These are phyloP conservation scores for Girardinichthys multiradiatus DNA, from an alignment of 2,113 vertebrate genomes.

Conservation along the genomic window DNA sequence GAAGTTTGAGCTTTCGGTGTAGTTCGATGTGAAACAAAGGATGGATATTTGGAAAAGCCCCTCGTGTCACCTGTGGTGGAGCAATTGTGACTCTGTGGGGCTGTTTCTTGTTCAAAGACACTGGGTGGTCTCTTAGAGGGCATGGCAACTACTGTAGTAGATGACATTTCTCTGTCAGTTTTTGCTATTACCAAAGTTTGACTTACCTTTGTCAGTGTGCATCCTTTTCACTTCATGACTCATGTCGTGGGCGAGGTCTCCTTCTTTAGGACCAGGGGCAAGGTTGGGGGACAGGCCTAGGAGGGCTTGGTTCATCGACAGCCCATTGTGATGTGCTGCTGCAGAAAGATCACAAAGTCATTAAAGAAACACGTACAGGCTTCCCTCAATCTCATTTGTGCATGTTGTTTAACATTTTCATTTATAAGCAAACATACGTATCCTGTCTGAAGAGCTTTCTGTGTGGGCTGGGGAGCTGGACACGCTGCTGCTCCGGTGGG, in stretches of 20 bases:
- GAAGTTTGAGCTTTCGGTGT: not conserved
- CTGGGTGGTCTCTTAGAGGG: not conserved
- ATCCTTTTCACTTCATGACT: slow-evolving; percentile 94
- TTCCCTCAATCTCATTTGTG: not conserved
- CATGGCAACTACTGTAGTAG: not conserved
- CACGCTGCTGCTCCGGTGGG: slow-evolving; percentile 99
- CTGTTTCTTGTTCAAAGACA: not conserved
- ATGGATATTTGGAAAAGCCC: not conserved
- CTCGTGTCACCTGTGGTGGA: not conserved
- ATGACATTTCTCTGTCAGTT: not conserved
- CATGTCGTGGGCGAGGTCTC: slow-evolving; percentile 96
- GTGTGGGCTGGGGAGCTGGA: slow-evolving; percentile 97
- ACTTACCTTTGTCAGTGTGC: slow-evolving; percentile 95
- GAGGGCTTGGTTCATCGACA: slow-evolving; percentile 97
- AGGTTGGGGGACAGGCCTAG: slow-evolving; percentile 96
- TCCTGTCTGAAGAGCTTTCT: slow-evolving; percentile 98
- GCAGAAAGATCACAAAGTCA: slow-evolving; percentile 11
- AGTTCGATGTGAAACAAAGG: not conserved
- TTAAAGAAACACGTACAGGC: not conserved
- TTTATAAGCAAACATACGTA: slow-evolving; percentile 87
- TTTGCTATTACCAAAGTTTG: not conserved
- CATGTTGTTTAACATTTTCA: not conserved
- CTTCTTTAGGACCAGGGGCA: slow-evolving; percentile 94
- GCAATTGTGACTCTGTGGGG: not conserved
- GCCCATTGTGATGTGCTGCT: slow-evolving; percentile 96